Base-by-base conservation (phyloP, 2,797 vertebrate species). In the Myripristis jacobus region DNA sequence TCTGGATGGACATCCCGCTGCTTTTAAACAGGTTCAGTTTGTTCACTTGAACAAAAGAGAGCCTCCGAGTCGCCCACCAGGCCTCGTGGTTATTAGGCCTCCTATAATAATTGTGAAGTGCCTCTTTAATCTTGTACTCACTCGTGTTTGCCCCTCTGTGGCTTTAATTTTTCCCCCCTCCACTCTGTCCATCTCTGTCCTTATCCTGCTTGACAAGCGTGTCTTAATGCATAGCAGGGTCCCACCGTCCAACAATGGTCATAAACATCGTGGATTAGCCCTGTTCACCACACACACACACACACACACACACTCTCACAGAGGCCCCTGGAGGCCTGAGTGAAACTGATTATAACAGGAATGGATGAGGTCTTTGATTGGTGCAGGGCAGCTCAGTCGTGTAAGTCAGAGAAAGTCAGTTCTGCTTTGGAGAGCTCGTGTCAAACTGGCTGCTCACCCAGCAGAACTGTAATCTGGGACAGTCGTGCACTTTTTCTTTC, bases 191-290 rank as follows among this genome's bases (percentile, higher is more conserved):
- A 0, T 19, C 56, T 69, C 10, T 43, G 62, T 46, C n/a, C 52
- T 8, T 55, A 80, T 65, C 62, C 66, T 77, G 76, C 58, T 67
- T 9, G 66, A 83, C 80, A 81, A 68, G 54, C 63, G 4, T 68
- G 77, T 70, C 67, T 31, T 67, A 71, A 83, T 78, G 56, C 58
- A 3, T 50, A 22, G 65, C 80, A 58, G 47, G 47, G 61, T 57
- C 55, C 68, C 15, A 1, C 44, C 22, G 1, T 43, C 57, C 54
- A 36, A 63, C 70, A 65, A 24, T 47, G 11, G 27, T 36, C 63
- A 50, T 58, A 68, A 56, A 51, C 69, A 53, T 62, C 69, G 65
- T 63, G 79, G 38, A 71, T 69, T 75, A 73, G 55, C 63, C 44
- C 18, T 38, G 50, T 57, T 50, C 29, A 43, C 25, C 51, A 51